Evolutionary conservation across 2,888 invertebrate genomes (phyloP).

Genomic region (Calameuta idolon): DNA sequence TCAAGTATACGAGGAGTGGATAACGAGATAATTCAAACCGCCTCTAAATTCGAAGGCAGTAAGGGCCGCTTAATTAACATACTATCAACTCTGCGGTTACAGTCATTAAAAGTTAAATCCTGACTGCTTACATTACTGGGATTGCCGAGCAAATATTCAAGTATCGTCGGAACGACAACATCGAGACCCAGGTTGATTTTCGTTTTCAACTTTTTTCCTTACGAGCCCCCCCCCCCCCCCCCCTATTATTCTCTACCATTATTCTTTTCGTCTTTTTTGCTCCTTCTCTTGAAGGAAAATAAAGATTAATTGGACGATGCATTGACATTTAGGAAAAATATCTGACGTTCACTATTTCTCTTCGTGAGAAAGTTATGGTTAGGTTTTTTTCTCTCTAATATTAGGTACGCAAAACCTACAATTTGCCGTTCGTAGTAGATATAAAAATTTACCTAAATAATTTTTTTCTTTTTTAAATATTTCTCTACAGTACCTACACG

Average conservation of each 20-base stretch:
- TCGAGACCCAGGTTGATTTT: background rate
- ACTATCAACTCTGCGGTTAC: slow-evolving; percentile 26
- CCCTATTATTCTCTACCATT: background rate
- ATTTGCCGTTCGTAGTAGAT: too few relatives aligned
- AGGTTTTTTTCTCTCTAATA: background rate
- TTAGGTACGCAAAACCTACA: too few relatives aligned
- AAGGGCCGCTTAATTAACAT: slow-evolving; percentile 25
- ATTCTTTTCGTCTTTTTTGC: background rate
- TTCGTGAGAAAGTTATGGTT: background rate
- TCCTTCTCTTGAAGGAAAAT: background rate
- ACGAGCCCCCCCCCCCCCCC: background rate
- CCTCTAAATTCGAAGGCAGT: slow-evolving; percentile 25
- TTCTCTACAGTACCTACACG: too few relatives aligned
- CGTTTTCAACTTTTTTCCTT: background rate
- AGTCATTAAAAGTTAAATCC: slow-evolving; percentile 17
- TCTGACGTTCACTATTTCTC: background rate
- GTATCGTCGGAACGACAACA: slow-evolving; percentile 19
- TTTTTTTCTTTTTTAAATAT: too few relatives aligned
- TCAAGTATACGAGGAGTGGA: slow-evolving; percentile 3
- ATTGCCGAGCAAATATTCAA: slow-evolving; percentile 21
- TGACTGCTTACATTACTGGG: slow-evolving; percentile 7
- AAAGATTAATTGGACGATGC: background rate
- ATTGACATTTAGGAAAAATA: background rate
- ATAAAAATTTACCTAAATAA: too few relatives aligned
- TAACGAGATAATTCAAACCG: slow-evolving; percentile 27